Evolutionary conservation across 2,797 vertebrate genomes (phyloP).

Genomic region (Pangasius sanitwongsei): DNA sequence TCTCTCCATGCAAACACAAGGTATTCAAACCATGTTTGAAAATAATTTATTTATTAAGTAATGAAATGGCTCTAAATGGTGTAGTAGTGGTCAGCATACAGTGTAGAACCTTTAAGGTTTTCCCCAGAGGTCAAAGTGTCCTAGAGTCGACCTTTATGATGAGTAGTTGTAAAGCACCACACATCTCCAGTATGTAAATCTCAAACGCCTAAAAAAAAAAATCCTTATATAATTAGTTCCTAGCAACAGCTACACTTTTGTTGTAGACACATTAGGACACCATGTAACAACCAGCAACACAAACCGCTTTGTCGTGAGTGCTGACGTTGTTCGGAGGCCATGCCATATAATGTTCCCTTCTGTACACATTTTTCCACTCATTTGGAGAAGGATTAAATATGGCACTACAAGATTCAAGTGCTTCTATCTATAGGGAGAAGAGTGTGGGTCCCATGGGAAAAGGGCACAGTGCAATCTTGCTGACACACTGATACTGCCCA

Average conservation of each 20-base stretch:
- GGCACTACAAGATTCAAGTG: slow-evolving; percentile 72
- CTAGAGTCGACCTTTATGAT: neutral
- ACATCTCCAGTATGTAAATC: neutral
- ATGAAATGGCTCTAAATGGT: neutral
- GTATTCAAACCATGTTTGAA: neutral
- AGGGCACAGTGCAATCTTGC: slow-evolving; percentile 76
- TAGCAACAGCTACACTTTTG: neutral
- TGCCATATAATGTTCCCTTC: slow-evolving; percentile 35
- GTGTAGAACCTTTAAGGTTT: neutral
- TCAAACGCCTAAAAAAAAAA: neutral
- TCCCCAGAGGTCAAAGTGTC: neutral
- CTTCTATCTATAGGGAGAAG: slow-evolving; percentile 76
- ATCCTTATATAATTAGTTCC: neutral
- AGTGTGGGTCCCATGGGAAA: slow-evolving; percentile 75
- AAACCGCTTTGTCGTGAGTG: slow-evolving; percentile 36
- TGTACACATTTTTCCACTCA: slow-evolving; percentile 72
- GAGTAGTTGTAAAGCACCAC: neutral
- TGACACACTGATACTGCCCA: slow-evolving; percentile 78
- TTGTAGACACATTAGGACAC: neutral
- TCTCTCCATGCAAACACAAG: neutral
- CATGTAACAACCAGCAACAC: slow-evolving; percentile 21
- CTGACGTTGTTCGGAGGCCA: slow-evolving; percentile 53
- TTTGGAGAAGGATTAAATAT: slow-evolving; percentile 78
- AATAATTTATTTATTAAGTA: neutral
- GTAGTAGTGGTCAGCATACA: neutral